phyloP scores from a whole-genome alignment of 2,113 vertebrate species.

The Muntiacus reevesi region DNA sequence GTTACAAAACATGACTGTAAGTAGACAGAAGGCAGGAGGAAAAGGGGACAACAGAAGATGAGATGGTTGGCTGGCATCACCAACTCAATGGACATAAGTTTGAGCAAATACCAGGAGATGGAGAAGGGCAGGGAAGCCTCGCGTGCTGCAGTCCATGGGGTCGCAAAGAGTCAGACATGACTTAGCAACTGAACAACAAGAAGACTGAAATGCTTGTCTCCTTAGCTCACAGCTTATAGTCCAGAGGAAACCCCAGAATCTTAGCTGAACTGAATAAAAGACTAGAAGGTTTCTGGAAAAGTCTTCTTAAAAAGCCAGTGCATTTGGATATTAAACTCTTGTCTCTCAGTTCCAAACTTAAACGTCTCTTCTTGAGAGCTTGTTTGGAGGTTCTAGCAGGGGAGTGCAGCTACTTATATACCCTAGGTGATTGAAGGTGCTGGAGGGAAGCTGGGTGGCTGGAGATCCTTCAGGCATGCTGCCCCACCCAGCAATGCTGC shows the following conservation, averaged over 20 bases:
- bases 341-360: background rate
- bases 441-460: background rate
- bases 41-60: background rate
- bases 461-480: background rate
- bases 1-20: background rate
- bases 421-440: background rate
- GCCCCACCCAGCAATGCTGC: background rate
- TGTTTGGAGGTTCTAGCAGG: background rate
- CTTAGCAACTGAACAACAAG: background rate
- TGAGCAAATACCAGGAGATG: background rate
- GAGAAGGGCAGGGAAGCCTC: background rate
- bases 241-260: background rate
- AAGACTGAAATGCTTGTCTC: background rate
- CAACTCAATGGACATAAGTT: background rate
- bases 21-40: background rate
- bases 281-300: background rate
- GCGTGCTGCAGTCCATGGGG: accelerated
- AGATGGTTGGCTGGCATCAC: background rate
- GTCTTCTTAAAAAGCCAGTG: background rate
- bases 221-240: background rate
- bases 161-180: background rate
- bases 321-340: background rate
- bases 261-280: background rate
- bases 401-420: background rate
- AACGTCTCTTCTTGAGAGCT: background rate